These are phyloP conservation scores for Phalera bucephala DNA, from an alignment of 2,888 invertebrate genomes.

Conservation along the genomic window DNA sequence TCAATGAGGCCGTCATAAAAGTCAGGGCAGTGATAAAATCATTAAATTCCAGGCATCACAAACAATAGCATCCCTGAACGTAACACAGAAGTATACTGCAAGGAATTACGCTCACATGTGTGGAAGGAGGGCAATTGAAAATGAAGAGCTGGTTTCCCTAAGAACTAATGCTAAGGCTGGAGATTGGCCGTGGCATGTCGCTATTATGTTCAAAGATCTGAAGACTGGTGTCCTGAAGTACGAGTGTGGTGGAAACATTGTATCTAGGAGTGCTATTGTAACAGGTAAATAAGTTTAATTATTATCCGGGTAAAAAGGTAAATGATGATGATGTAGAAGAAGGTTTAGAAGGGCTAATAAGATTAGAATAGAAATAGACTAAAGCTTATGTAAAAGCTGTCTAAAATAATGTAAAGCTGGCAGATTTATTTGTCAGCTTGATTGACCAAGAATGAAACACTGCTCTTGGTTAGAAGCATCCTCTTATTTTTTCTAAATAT, in stretches of 20 bases:
- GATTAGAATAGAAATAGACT: too few species aligned
- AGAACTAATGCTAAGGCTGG: slow-evolving; percentile 59
- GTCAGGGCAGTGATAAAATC: too few species aligned
- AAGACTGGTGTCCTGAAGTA: slow-evolving; percentile 37
- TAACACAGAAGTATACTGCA: slow-evolving; percentile 30
- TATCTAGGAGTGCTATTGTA: slow-evolving; percentile 66
- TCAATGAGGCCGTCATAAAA: too few species aligned
- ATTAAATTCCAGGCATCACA: slow-evolving; percentile 42
- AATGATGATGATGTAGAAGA: too few species aligned
- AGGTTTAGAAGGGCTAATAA: too few species aligned
- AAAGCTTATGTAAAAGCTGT: too few species aligned
- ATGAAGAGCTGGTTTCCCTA: slow-evolving; percentile 59
- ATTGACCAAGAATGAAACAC: too few species aligned
- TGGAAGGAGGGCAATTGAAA: slow-evolving; percentile 56
- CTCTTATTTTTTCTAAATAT: too few species aligned
- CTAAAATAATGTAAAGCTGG: too few species aligned
- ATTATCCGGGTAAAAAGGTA: too few species aligned
- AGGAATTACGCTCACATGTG: slow-evolving; percentile 52
- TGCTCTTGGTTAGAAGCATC: too few species aligned
- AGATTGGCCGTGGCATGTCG: slow-evolving; percentile 78
- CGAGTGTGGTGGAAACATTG: slow-evolving; percentile 67
- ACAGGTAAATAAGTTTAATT: slow-evolving; percentile 64
- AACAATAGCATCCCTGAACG: slow-evolving; percentile 45
- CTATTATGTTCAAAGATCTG: slow-evolving; percentile 45
- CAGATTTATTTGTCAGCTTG: too few species aligned